Conservation (phyloP, 2,797 vertebrate species). For the Anguilla obscura region DNA sequence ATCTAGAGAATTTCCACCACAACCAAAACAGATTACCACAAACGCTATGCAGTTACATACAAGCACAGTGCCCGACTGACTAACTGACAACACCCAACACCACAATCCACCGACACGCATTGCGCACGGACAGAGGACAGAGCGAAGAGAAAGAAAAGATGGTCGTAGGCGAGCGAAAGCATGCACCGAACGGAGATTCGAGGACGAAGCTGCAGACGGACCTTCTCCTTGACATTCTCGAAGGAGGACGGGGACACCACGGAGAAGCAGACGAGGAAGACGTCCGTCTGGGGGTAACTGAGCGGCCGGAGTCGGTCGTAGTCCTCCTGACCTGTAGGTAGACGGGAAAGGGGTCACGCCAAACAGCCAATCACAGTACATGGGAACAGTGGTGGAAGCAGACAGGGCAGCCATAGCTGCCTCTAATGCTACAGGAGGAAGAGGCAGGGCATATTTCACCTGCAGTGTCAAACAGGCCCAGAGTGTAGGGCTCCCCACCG, state of each 20-base stretch:
- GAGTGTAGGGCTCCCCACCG: slow-evolving; percentile 91
- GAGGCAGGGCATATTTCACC: slow-evolving; percentile 65
- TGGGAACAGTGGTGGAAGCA: not conserved
- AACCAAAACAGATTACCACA: not conserved
- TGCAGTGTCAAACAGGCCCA: slow-evolving; percentile 94
- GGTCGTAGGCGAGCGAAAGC: not conserved
- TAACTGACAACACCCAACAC: not conserved
- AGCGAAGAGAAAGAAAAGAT: not conserved
- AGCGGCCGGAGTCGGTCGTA: slow-evolving; percentile 94
- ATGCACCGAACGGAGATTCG: not conserved
- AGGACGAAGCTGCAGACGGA: slow-evolving; percentile 38
- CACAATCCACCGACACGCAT: not conserved
- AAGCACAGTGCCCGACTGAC: not conserved
- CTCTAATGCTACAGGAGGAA: not conserved
- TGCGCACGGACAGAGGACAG: not conserved
- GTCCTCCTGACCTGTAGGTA: slow-evolving; percentile 87
- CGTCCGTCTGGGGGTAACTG: slow-evolving; percentile 95
- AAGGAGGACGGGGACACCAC: slow-evolving; percentile 94
- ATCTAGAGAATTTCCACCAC: too few species aligned
- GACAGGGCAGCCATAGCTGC: not conserved
- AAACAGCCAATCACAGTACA: not conserved
- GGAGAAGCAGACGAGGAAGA: slow-evolving; percentile 96
- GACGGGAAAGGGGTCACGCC: not conserved
- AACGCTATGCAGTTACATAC: not conserved
- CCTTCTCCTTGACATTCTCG: slow-evolving; percentile 96